Conservation (phyloP, 2,113 vertebrate genomes). For the Macrotus californicus region DNA sequence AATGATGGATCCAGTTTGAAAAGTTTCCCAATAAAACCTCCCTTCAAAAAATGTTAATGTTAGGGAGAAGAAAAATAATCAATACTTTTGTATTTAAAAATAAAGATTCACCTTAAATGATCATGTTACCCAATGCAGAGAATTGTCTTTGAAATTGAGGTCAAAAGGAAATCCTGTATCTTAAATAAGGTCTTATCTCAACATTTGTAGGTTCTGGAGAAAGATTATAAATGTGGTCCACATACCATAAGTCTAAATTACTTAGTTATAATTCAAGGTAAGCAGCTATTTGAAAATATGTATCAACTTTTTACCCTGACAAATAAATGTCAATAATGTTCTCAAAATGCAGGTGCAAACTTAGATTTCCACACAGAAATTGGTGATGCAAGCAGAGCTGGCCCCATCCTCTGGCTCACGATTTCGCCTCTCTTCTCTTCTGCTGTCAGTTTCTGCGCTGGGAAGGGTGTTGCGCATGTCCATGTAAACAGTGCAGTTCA, state of each 20-base stretch:
- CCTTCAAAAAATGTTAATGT: neutral
- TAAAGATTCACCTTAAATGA: neutral
- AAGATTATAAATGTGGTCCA: neutral
- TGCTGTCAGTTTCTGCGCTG: neutral
- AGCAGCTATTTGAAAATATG: neutral
- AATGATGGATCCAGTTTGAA: neutral
- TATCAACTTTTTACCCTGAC: neutral
- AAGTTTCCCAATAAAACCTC: neutral
- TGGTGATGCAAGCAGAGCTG: neutral
- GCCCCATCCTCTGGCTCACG: rapidly evolving
- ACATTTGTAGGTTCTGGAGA: neutral
- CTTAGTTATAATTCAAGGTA: neutral
- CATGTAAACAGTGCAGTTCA: rapidly evolving
- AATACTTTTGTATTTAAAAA: neutral
- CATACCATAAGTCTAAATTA: neutral
- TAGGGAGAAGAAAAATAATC: neutral
- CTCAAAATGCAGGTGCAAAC: neutral
- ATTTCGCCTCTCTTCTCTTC: neutral
- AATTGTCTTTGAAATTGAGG: neutral
- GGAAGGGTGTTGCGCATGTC: neutral
- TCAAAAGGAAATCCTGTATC: neutral
- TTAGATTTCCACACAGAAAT: neutral
- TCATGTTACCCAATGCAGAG: neutral
- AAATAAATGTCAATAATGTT: neutral
- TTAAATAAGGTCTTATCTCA: neutral